Conservation (phyloP, 2,888 invertebrate genomes). For the Hydropsyche betteni region DNA sequence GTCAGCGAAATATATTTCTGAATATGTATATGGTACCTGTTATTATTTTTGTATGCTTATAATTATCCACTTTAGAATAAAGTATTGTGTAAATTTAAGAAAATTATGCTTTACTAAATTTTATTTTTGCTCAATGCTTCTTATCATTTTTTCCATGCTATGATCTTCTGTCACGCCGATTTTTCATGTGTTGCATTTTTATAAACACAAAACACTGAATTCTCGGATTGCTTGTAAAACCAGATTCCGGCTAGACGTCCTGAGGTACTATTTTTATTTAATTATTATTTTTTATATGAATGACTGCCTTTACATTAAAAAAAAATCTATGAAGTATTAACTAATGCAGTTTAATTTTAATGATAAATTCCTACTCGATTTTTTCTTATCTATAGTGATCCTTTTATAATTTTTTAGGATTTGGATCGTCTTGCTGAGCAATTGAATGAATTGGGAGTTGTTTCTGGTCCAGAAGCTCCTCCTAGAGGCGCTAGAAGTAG, state of each 20-base stretch:
- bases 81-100: too few species aligned
- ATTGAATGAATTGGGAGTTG: slow-evolving; percentile 90
- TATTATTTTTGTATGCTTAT: too few species aligned
- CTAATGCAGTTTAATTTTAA: not conserved
- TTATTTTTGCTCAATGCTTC: slow-evolving; percentile 39
- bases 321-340: not conserved
- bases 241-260: slow-evolving; percentile 90
- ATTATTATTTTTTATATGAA: slow-evolving; percentile 13
- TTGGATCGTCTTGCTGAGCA: slow-evolving; percentile 96
- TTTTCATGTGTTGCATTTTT: slow-evolving; percentile 33
- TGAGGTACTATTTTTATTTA: slow-evolving; percentile 71
- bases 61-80: too few species aligned
- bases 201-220: slow-evolving; percentile 28
- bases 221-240: slow-evolving; percentile 46
- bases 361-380: not conserved
- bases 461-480: slow-evolving; percentile 75
- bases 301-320: not conserved
- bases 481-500: slow-evolving; percentile 70
- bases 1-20: too few species aligned
- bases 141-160: slow-evolving; percentile 43
- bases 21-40: too few species aligned
- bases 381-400: slow-evolving; percentile 7
- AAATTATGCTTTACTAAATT: not conserved
- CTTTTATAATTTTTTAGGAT: slow-evolving; percentile 66
- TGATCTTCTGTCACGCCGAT: slow-evolving; percentile 36